These are phyloP conservation scores for Eupristina koningsbergeri DNA, from an alignment of 1,140 invertebrate species.

Conservation along the genomic window DNA sequence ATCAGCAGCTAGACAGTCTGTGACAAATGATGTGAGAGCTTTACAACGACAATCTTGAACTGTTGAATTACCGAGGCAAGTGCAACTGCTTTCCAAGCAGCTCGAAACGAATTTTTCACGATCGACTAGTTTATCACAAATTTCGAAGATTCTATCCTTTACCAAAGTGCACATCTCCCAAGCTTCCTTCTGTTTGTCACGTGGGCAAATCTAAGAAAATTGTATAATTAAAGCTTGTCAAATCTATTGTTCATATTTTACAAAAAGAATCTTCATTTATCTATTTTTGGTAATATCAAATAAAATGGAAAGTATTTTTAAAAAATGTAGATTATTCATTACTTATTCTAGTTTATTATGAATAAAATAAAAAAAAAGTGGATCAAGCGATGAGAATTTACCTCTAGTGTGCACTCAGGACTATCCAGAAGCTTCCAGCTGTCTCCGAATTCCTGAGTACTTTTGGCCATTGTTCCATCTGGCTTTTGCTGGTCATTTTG, in stretches of 20 bases:
- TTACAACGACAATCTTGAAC: constrained; percentile 80
- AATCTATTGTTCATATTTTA: no score
- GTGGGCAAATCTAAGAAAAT: constrained; percentile 71
- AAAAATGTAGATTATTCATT: no score
- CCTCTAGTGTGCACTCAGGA: constrained; percentile 73
- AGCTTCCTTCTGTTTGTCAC: constrained; percentile 76
- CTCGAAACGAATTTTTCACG: constrained; percentile 79
- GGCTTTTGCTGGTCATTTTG: constrained; percentile 78
- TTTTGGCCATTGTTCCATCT: constrained; percentile 76
- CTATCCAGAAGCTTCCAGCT: constrained; percentile 78
- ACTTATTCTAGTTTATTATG: no score
- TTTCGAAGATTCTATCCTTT: constrained; percentile 73
- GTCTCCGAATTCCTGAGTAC: constrained; percentile 81
- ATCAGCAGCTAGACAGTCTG: constrained; percentile 80
- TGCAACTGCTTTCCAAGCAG: constrained; percentile 83
- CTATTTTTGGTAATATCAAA: no score
- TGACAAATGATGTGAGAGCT: constrained; percentile 79
- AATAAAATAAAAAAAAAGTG: no score
- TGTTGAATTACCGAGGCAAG: constrained; percentile 75
- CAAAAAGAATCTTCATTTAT: no score
- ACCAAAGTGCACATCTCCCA: constrained; percentile 77
- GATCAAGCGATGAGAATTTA: no score
- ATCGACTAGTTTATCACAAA: constrained; percentile 77
- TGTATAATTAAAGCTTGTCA: not conserved
- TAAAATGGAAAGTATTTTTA: no score